Base-by-base conservation (phyloP, 2,888 invertebrate species). In the Aleiodes testaceus region DNA sequence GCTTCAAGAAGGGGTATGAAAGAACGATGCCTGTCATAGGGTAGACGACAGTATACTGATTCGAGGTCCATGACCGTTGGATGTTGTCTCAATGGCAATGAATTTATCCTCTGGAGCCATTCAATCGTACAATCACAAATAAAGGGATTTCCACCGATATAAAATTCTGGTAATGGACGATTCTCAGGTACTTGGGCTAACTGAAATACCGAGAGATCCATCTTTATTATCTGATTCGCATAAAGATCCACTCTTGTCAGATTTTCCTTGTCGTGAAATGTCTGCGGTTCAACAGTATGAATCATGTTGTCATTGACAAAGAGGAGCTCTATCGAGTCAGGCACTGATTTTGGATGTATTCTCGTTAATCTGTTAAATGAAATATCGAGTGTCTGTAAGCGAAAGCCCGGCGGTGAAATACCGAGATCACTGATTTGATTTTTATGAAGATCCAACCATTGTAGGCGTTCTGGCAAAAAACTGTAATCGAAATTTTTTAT, bases 61-160 rank as follows among this genome's bases (percentile, higher is more conserved):
- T 95, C 95, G 79, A 96, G 90, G 86, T 96, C 96, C 95, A 95
- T 95, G 70, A 96, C 95, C 79, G 92, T 91, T n/a, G 96, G 96
- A 88, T 96, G 95, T 85, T 96, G 95, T 70, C 95, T 90, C 69
- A 96, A 90, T 82, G 94, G 93, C 79, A 94, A 89, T 86, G 94
- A 93, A 87, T 97, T 96, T 86, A 97, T 95, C 81, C 96, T 91
- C 87, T 97, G 96, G 82, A 97, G 88, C 97, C 97, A 98, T 86
- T 97, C 97, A 92, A 97, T 96, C 79, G 95, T 95, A 89, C 97
- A 98, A 87, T 97, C 96, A 85, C 97, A 98, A 82, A 95, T 93
- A 86, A 97, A 96, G 47, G 97, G 97, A 90, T 98, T 98, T 67
- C 95, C 96, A 47, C 95, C 96, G 75, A 97, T 95, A 88, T 95